A percentile compares a stretch with the other conserved stretches of the same genome.
These are phyloP conservation scores for Antheraea assamensis DNA, from an alignment of 2,888 invertebrate species.

Conservation along the genomic window DNA sequence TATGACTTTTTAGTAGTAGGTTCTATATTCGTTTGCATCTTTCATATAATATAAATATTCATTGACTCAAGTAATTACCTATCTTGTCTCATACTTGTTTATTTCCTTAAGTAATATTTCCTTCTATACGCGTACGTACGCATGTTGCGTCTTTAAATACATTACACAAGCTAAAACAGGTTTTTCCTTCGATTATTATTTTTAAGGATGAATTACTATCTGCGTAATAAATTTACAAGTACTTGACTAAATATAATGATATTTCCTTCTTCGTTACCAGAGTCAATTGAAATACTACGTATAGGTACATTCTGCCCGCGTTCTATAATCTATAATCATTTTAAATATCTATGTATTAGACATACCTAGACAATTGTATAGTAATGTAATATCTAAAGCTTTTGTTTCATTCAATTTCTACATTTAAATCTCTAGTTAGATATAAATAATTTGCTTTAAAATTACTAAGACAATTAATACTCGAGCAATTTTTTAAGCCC, in stretches of 20 bases:
- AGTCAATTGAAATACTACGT: too few relatives aligned
- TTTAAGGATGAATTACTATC: background rate
- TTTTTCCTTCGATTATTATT: background rate
- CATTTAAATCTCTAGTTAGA: too few relatives aligned
- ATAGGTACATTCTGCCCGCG: too few relatives aligned
- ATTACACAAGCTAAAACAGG: background rate
- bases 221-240: background rate
- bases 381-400: too few relatives aligned
- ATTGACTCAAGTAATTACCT: background rate
- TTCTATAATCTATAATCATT: too few relatives aligned
- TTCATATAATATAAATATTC: background rate
- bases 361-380: too few relatives aligned
- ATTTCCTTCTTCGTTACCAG: background rate
- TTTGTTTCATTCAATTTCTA: too few relatives aligned
- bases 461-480: too few relatives aligned
- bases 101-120: background rate
- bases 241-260: background rate
- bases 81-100: background rate
- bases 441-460: too few relatives aligned
- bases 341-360: too few relatives aligned
- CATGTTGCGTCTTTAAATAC: background rate
- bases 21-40: background rate
- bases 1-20: background rate
- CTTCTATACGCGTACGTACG: background rate
- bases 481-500: too few relatives aligned